Evolutionary conservation across 2,113 vertebrate genomes (phyloP), one percentile per base, ranked within the genome.

Genomic region (Porphyrio hochstetteri): DNA sequence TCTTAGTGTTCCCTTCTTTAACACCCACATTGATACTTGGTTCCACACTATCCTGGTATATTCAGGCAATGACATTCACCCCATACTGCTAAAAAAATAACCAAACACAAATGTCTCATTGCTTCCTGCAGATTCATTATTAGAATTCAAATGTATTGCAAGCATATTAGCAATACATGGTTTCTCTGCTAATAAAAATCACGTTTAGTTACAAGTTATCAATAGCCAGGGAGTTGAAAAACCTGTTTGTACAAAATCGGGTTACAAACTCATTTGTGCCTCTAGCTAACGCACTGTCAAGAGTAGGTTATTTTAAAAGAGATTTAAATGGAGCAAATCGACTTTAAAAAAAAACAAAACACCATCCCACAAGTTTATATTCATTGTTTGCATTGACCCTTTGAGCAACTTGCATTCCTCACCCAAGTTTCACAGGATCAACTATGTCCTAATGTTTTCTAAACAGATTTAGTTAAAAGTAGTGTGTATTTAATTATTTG

Each of bases 111-210:
- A 69, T 81, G 68, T 48, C 94, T 90, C 40, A 21, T 55, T 93
- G 52, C 76, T 95, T 97, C 92, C 82, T 94, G 86, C 40, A 88
- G 68, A 83, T 74, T 94, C 71, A 35, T 80, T 96, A 70, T 82
- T 90, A 90, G 86, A 90, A 95, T 82, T 80, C 28, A 61, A 80
- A n/a, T 36, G 13, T 56, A 86, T 69, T 80, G 67, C 85, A 61
- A 91, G 71, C 64, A 27, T 53, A 88, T 61, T 77, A 36, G 82
- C 82, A 86, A 74, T 8, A 88, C 16, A 14, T 2, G 1, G 46
- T 71, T 61, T 82, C 55, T 74, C 50, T 19, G 7, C 44, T 46
- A 46, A 91, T 69, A 92, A 92, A 90, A 91, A 71, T 42, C 69
- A 56, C 56, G 60, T 86, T 81, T 77, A 72, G 5, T 33, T 74